phyloP scores from a whole-genome alignment of 1,140 invertebrate genomes.

The Drosophila truncata region DNA sequence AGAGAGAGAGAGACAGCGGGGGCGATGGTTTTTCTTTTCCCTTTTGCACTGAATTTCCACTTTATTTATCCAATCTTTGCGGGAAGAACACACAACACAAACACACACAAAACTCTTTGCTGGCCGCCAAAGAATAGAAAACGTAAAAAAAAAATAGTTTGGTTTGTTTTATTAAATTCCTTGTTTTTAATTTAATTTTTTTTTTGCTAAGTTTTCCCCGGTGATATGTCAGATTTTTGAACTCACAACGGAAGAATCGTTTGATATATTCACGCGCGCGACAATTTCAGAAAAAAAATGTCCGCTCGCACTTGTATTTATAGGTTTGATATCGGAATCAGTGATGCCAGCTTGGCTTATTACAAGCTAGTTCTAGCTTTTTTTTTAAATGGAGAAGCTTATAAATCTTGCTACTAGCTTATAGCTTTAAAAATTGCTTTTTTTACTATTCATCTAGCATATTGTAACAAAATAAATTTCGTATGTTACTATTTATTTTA shows the following conservation, averaged over 20 bases:
- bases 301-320: constrained; percentile 6
- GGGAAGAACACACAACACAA: constrained; percentile 10
- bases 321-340: constrained; percentile 10
- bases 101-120: constrained; percentile 17
- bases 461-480: too few species aligned
- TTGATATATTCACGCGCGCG: constrained; percentile 8
- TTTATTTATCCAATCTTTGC: constrained; percentile 33
- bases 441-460: too few species aligned
- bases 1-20: constrained; percentile 3
- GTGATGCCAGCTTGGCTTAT: too few species aligned
- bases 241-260: constrained; percentile 22
- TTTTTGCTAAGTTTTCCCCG: not conserved
- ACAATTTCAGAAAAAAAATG: constrained; percentile 3
- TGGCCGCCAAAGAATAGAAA: constrained; percentile 21
- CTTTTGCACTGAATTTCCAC: constrained; percentile 12
- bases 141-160: constrained; percentile 24
- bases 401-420: too few species aligned
- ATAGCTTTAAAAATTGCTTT: too few species aligned
- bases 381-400: too few species aligned
- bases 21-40: constrained; percentile 14
- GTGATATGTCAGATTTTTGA: not conserved
- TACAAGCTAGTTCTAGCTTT: too few species aligned
- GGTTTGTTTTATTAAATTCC: not conserved
- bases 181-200: not conserved
- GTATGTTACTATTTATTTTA: too few species aligned